phyloP scores from a whole-genome alignment of 2,113 vertebrate species.

The Syrmaticus mikado region DNA sequence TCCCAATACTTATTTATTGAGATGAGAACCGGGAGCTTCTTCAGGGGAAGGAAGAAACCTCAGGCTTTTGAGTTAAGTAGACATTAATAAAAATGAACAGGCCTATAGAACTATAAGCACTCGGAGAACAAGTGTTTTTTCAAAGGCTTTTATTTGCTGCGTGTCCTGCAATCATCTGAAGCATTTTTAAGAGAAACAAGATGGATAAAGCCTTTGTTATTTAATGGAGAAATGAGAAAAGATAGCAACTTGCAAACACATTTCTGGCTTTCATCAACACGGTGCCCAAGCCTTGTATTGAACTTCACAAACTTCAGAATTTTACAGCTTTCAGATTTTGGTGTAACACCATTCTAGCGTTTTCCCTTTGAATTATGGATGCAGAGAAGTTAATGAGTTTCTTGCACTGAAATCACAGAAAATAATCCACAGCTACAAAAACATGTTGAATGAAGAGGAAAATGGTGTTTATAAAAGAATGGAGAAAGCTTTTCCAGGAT shows the following conservation, averaged over 20 bases:
- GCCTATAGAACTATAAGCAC: background rate
- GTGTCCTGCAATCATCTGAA: background rate
- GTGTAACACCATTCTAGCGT: background rate
- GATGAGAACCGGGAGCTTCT: background rate
- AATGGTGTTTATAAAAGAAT: background rate
- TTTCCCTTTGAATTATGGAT: background rate
- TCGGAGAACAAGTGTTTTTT: background rate
- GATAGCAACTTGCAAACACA: background rate
- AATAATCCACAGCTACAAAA: background rate
- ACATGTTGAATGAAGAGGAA: background rate
- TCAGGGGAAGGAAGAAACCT: background rate
- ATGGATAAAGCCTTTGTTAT: background rate
- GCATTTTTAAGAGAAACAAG: background rate
- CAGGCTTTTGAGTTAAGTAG: background rate
- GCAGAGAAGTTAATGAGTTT: background rate
- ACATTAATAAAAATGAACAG: background rate
- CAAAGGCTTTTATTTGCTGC: background rate
- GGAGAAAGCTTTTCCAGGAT: background rate
- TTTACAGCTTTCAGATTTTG: background rate
- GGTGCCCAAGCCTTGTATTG: background rate
- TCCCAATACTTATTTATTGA: background rate
- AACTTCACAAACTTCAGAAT: background rate
- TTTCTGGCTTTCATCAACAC: background rate
- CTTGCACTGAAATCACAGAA: background rate
- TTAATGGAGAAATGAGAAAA: background rate